Base-by-base conservation (phyloP, 1,140 invertebrate genomes). In the Whitmania pigra region DNA sequence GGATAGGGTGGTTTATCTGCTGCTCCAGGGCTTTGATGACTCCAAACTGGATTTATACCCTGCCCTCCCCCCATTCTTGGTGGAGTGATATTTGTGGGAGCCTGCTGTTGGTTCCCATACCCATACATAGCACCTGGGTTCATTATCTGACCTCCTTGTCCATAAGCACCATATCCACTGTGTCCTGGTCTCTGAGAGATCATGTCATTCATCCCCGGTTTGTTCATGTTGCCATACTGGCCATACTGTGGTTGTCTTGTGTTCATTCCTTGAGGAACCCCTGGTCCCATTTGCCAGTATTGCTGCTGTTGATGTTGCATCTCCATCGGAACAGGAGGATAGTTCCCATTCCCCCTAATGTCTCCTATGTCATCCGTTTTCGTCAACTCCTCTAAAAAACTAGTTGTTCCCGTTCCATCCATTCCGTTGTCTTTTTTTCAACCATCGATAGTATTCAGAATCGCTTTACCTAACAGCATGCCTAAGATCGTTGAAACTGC, bases 331-430 rank as follows among this genome's bases (percentile, higher is more conserved):
- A 63, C 29, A 13, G 22, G 57, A 25, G 57, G 57, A 13, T 25
- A 25, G 22, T 13, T 63, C 18, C 57, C 57, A 25, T 22, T 22
- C 11, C 57, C 57, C 57, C 57, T 31, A 13, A 49, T 49, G 43
- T 49, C 43, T 17, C 2, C 22, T 63, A 63, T 25, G 22, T 63
- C 57, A n/a, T 63, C 57, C 4, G 57, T 63, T 17, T 63, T 63
- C 57, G 57, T 63, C 29, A 63, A 63, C 29, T 63, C 57, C 29
- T 63, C 57, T 25, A 63, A 31, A 63, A 63, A 63, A 31, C 57
- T 63, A 63, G 57, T 63, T 22, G 22, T 31, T 31, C 57, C 57
- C 22, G 57, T 63, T 22, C 57, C 57, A 22, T 63, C 57, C 57
- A 63, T 63, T 49, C 43, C 43, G 43, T 49, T 49, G 43, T 49